Base-by-base conservation (phyloP, 2,797 vertebrate genomes). In the Cacajao melanocephalus region DNA sequence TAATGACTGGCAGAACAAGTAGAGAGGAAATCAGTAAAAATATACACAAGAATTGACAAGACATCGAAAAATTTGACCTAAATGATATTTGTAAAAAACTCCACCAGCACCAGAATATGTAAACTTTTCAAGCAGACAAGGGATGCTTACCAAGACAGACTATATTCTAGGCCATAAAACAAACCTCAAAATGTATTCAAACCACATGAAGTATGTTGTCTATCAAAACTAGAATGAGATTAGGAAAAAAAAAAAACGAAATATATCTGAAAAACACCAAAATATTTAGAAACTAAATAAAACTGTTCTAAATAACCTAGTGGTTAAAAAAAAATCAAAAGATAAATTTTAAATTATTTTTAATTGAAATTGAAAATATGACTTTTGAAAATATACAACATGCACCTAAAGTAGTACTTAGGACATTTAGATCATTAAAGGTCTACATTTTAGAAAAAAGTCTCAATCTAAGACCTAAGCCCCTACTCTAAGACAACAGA, bases 281-380 rank as follows among this genome's bases (percentile, higher is more conserved):
- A 83, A 79, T 89, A 89, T 58, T 50, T 48, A 28, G 48, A 58
- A 85, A 90, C 13, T 61, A 79, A 91, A 46, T 22, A 83, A 93
- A 57, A 83, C 1, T 72, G 2, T 88, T 88, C 30, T 55, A 75
- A 89, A 75, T 36, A 91, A 55, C 5, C 39, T 30, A 22, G 15
- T 19, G 10, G 13, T 75, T 44, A 89, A 72, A 50, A 46, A 94
- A 83, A 86, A 90, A 61, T 57, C 41, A 57, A 83, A 83, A n/a
- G 28, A 76, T 20, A 48, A 94, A 82, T 48, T 91, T 67, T 14
- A 46, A 73, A 83, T n/a, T n/a, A 96, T 78, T 78, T 85, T 88
- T 86, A 90, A 92, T 36, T 89, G 73, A 85, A 84, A 92, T 33
- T 86, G 41, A 86, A 92, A 94, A 46, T 46, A 92, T 22, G 30